Conservation (phyloP, 1,140 invertebrate species). For the Lineus longissimus region DNA sequence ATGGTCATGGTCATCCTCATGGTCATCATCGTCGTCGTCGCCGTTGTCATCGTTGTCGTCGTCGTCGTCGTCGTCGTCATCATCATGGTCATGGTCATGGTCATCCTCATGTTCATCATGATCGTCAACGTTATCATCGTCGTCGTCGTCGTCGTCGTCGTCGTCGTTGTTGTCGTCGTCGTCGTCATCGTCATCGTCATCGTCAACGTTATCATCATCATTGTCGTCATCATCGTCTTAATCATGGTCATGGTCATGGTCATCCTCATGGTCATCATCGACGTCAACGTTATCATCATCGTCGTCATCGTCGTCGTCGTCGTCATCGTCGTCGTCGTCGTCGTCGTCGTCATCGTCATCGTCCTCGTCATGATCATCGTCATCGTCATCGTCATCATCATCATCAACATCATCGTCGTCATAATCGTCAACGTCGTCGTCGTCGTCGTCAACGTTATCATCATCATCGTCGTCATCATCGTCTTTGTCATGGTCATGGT, state of each 20-base stretch:
- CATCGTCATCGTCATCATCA: not conserved
- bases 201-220: no score
- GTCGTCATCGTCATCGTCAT: no score
- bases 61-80: no score
- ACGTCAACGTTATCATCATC: not conserved
- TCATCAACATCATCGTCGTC: not conserved
- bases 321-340: conserved; percentile 9
- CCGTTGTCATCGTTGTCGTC: not conserved
- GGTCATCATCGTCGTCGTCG: conserved; percentile 12
- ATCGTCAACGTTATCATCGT: not conserved
- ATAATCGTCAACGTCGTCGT: conserved; percentile 6
- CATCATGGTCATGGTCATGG: no score
- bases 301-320: conserved; percentile 9
- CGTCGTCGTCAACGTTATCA: no score
- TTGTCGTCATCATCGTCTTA: conserved; percentile 6
- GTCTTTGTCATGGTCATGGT: conserved; percentile 4
- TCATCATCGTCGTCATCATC: no score
- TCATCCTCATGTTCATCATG: no score
- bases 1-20: conserved; percentile 15
- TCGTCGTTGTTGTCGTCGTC: not conserved
- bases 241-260: not conserved
- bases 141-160: conserved; percentile 4
- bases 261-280: not conserved
- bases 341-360: conserved; percentile 7
- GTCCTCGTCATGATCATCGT: not conserved